Percentiles rank a stretch among this genome's conserved stretches.
phyloP scores from a whole-genome alignment of 23 tunicate genomes.

The Trididemnum clinides region DNA sequence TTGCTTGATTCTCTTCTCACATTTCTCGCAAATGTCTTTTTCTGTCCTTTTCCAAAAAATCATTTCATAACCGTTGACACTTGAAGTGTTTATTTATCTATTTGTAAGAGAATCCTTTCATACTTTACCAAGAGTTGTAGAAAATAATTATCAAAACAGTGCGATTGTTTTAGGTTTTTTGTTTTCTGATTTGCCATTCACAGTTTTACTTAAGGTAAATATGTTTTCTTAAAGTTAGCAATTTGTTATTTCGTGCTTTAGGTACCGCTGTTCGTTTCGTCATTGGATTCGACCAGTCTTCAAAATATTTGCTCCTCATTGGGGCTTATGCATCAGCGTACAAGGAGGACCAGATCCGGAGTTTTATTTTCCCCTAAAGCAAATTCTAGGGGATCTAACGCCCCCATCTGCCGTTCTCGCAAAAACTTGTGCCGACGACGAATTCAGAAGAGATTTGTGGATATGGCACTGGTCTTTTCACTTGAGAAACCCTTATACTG shows the following conservation, averaged over 20 bases:
- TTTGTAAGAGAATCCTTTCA: too few species aligned
- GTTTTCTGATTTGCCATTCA: too few species aligned
- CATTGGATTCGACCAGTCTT: slow-evolving; percentile 58
- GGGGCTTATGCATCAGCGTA: slow-evolving; percentile 59
- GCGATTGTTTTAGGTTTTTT: too few species aligned
- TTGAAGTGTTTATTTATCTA: too few species aligned
- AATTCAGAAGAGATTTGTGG: slow-evolving; percentile 54
- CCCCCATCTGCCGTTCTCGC: slow-evolving; percentile 27
- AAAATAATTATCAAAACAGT: too few species aligned
- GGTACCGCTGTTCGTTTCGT: slow-evolving; percentile 19
- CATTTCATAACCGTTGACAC: too few species aligned
- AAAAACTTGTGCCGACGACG: slow-evolving; percentile 21
- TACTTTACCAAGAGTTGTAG: too few species aligned
- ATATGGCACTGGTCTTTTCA: slow-evolving; percentile 91
- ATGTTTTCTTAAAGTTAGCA: too few species aligned
- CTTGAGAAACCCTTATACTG: slow-evolving; percentile 50
- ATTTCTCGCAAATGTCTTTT: too few species aligned
- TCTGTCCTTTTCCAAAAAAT: too few species aligned
- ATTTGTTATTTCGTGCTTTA: background rate
- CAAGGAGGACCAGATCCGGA: slow-evolving; percentile 29
- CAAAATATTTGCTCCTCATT: slow-evolving; percentile 53
- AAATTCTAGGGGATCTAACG: background rate
- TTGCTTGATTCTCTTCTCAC: too few species aligned
- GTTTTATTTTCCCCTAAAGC: background rate
- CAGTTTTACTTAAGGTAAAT: too few species aligned